Base-by-base conservation (phyloP, 2,797 vertebrate genomes). In the Epinephelus malabaricus region DNA sequence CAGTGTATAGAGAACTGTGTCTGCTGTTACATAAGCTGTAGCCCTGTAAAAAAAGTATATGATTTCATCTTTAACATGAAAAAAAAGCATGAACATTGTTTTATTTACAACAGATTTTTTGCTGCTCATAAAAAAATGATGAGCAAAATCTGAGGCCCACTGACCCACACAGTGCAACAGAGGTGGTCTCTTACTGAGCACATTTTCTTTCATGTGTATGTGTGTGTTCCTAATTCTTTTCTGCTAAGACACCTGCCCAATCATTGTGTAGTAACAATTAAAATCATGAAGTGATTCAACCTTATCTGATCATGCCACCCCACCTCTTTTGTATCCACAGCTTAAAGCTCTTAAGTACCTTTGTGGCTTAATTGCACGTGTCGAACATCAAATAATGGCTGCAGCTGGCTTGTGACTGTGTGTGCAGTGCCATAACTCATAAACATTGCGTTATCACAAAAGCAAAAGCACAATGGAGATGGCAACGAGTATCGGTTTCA, bases 381-480 rank as follows among this genome's bases (percentile, higher is more conserved):
- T 93, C 89, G 73, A 92, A 86, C 75, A 73, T 69, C 70, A 86
- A 86, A 94, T 92, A 94, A 92, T 88, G 85, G 86, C 83, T 78
- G 92, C 96, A 95, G 95, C 95, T 96, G 95, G 92, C 88, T 82
- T 68, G 82, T 90, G 90, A 75, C 86, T 76, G 76, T 93, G 87
- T 94, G 88, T 91, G 85, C 92, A 74, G 64, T 87, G 89, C 86
- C 84, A 89, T 92, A 94, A 92, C 87, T 94, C 90, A 91, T 86
- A 93, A 92, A 90, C 88, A 86, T 30, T 15, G 78, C 76, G 59
- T 72, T 70, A 83, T 90, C 86, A 88, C 86, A 88, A 93, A 92
- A 87, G 91, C 78, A 80, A 67, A 86, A 66, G 66, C 92, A 94
- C 92, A 94, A 94, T 91, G 78, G 88, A 34, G 59, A 73, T 58